Conservation (phyloP, 2,888 invertebrate species). For the Acronicta aceris region DNA sequence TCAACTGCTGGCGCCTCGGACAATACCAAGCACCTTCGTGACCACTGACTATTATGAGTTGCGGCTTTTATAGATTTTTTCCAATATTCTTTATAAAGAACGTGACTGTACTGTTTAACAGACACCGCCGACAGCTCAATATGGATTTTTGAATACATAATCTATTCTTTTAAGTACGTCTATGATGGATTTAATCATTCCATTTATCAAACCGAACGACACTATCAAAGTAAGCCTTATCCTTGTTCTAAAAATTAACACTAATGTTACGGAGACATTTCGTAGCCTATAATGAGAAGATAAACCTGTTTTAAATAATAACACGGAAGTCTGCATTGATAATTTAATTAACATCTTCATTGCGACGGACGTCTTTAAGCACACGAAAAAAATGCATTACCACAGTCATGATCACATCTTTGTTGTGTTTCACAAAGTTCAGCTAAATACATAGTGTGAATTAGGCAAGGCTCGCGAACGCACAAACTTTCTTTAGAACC, state of each 20-base stretch:
- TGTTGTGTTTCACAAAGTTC: slow-evolving; percentile 86
- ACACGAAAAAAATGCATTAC: slow-evolving; percentile 85
- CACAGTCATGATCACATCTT: slow-evolving; percentile 83
- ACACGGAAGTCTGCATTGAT: slow-evolving; percentile 82
- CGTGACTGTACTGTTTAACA: slow-evolving; percentile 80
- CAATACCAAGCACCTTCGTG: slow-evolving; percentile 80
- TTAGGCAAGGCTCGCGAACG: slow-evolving; percentile 75
- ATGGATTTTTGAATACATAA: slow-evolving; percentile 75
- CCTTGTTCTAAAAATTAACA: slow-evolving; percentile 36
- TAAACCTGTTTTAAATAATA: slow-evolving; percentile 81
- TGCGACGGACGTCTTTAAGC: slow-evolving; percentile 76
- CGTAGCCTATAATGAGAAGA: slow-evolving; percentile 42
- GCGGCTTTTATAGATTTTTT: slow-evolving; percentile 80
- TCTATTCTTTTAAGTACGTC: slow-evolving; percentile 66
- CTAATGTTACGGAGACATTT: slow-evolving; percentile 35
- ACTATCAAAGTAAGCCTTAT: slow-evolving; percentile 19
- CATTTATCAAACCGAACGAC: slow-evolving; percentile 45
- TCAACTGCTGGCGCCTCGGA: slow-evolving; percentile 82
- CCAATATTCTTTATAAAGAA: slow-evolving; percentile 74
- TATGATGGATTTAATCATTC: slow-evolving; percentile 60
- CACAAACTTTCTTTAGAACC: slow-evolving; percentile 49
- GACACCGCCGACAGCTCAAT: slow-evolving; percentile 77
- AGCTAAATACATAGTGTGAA: slow-evolving; percentile 87
- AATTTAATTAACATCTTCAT: slow-evolving; percentile 83
- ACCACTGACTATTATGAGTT: slow-evolving; percentile 82